Base-by-base conservation (phyloP, 2,888 invertebrate genomes). In the Pardosa pseudoannulata region DNA sequence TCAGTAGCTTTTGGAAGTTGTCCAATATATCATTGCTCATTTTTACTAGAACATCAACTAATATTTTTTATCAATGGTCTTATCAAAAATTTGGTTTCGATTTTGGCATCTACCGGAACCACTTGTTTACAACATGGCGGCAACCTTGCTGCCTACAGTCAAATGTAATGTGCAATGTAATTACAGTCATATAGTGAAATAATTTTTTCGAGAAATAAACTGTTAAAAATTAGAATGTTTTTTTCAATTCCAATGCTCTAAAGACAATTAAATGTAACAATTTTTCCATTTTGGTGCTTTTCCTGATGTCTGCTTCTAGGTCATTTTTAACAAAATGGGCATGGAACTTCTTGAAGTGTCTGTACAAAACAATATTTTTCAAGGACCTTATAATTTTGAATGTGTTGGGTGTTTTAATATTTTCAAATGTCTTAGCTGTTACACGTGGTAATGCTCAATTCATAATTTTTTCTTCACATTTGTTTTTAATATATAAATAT, bases 51-150 rank as follows among this genome's bases (percentile, higher is more conserved):
- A n/a, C n/a, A n/a, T n/a, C n/a, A n/a, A n/a, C n/a, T n/a, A n/a
- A n/a, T n/a, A n/a, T n/a, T n/a, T n/a, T n/a, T n/a, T n/a, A n/a
- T n/a, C n/a, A n/a, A n/a, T n/a, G n/a, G n/a, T n/a, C n/a, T n/a
- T n/a, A n/a, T n/a, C n/a, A n/a, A n/a, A n/a, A 36, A 23, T 56
- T 56, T 23, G n/a, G 56, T 56, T 56, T 56, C 56, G 23, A 16
- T 31, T 32, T 31, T 65, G 65, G 65, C 65, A 65, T 16, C 32
- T n/a, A 16, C 32, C 31, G 19, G n/a, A 31, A 65, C 32, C 62
- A 28, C 71, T 76, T 83, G 82, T 83, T 83, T 83, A 83, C 76
- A 83, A 71, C 36, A 83, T 83, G 82, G 82, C 82, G 72, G 76
- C 19, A 39, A 13, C 39, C n/a, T 28, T 32, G 36, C 31, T 27